Conservation (phyloP, 2,113 vertebrate species). For the Anthoscopus minutus region DNA sequence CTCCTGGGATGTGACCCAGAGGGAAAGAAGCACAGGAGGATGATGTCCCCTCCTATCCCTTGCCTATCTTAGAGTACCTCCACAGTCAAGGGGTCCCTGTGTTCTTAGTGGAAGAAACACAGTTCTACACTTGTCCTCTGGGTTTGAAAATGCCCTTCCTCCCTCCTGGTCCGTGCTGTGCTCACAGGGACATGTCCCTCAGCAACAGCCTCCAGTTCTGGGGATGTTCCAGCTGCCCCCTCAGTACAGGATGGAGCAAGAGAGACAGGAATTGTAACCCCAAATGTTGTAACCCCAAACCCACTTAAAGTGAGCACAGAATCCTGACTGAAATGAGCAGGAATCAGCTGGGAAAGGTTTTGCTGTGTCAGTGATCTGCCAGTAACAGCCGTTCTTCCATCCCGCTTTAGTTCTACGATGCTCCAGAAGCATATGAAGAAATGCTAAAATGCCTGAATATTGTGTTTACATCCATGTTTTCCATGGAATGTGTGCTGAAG, state of each 20-base stretch:
- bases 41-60: neutral
- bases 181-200: neutral
- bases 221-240: neutral
- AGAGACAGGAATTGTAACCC: no score
- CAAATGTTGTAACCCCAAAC: neutral
- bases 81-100: neutral
- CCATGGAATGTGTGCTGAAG: constrained; percentile 93
- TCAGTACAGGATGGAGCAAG: neutral
- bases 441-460: constrained; percentile 96
- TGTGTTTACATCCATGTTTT: constrained; percentile 94
- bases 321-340: neutral
- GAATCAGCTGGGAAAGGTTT: neutral
- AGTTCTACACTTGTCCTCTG: neutral
- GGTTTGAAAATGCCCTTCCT: neutral
- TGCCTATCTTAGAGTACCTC: neutral
- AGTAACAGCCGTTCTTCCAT: neutral
- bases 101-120: neutral
- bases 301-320: neutral
- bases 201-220: neutral
- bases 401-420: constrained; percentile 82
- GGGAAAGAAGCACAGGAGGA: neutral
- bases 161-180: neutral
- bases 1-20: neutral
- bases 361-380: neutral
- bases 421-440: constrained; percentile 85